phyloP scores from a whole-genome alignment of 2,888 invertebrate species.

The Suillia variegata region DNA sequence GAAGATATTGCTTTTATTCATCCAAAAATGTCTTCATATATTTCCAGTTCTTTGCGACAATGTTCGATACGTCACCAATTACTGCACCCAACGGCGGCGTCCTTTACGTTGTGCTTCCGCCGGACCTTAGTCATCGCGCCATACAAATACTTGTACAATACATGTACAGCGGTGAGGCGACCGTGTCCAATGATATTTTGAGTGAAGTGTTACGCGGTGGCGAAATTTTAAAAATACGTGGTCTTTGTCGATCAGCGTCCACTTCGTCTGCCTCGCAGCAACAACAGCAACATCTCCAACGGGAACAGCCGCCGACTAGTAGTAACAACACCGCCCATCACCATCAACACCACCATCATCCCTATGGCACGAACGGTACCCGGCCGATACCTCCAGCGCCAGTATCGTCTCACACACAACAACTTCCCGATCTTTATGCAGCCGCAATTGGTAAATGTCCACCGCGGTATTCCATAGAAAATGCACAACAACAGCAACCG shows the following conservation, averaged over 20 bases:
- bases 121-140: slow-evolving; percentile 80
- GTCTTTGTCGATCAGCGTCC: slow-evolving; percentile 70
- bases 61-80: slow-evolving; percentile 58
- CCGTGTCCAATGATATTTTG: slow-evolving; percentile 82
- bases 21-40: too few relatives aligned
- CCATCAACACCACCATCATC: slow-evolving; percentile 23
- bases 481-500: too few relatives aligned
- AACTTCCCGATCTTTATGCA: slow-evolving; percentile 39
- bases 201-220: slow-evolving; percentile 82
- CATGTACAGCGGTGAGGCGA: slow-evolving; percentile 81
- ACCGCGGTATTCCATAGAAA: slow-evolving; percentile 32
- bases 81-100: slow-evolving; percentile 60
- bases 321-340: slow-evolving; percentile 10
- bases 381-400: slow-evolving; percentile 29
- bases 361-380: slow-evolving; percentile 43
- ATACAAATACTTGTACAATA: slow-evolving; percentile 82
- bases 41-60: slow-evolving; percentile 56
- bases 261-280: slow-evolving; percentile 19
- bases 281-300: slow-evolving; percentile 18
- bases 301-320: background rate
- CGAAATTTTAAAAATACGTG: slow-evolving; percentile 79
- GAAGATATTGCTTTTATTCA: too few relatives aligned
- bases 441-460: background rate
- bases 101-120: slow-evolving; percentile 76
- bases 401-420: slow-evolving; percentile 36